Percentiles rank a stretch among this genome's conserved stretches.
Conservation (phyloP, 2,113 vertebrate genomes). For the Aspiorhynchus laticeps region DNA sequence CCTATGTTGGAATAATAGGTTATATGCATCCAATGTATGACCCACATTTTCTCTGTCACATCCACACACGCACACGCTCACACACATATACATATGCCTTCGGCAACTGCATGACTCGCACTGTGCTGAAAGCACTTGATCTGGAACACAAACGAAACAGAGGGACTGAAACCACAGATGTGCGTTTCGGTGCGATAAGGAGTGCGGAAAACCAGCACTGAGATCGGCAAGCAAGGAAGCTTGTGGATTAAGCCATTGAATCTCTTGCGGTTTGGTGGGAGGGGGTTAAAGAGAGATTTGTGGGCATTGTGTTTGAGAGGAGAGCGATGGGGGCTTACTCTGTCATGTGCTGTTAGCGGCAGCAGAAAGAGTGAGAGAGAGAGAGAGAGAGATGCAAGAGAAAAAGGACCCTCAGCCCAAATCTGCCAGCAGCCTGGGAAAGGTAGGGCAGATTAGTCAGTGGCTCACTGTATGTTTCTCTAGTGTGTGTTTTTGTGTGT, state of each 20-base stretch:
- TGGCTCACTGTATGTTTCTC: background rate
- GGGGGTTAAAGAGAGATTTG: slow-evolving; percentile 43
- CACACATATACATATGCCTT: slow-evolving; percentile 38
- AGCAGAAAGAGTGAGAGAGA: slow-evolving; percentile 45
- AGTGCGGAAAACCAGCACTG: slow-evolving; percentile 48
- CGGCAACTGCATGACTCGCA: slow-evolving; percentile 67
- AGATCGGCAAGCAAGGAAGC: slow-evolving; percentile 62
- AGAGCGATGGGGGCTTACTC: slow-evolving; percentile 25
- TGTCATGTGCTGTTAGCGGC: slow-evolving; percentile 60
- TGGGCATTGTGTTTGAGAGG: slow-evolving; percentile 51
- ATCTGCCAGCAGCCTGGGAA: slow-evolving; percentile 57
- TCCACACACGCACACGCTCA: slow-evolving; percentile 20
- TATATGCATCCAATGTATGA: slow-evolving; percentile 13
- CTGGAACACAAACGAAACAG: slow-evolving; percentile 40
- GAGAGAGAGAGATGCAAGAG: slow-evolving; percentile 69
- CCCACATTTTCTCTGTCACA: slow-evolving; percentile 30
- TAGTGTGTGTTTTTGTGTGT: slow-evolving; percentile 11
- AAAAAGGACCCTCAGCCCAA: slow-evolving; percentile 66
- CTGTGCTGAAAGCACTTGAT: slow-evolving; percentile 65
- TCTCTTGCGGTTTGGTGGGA: slow-evolving; percentile 53
- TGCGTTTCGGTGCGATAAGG: slow-evolving; percentile 45
- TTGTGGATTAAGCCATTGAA: slow-evolving; percentile 68
- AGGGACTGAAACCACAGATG: slow-evolving; percentile 1
- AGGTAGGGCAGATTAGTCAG: slow-evolving; percentile 66
- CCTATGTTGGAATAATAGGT: background rate